Evolutionary conservation across 2,888 invertebrate genomes (phyloP), one percentile per base, ranked within the genome.

Genomic region (Sycophila texana): DNA sequence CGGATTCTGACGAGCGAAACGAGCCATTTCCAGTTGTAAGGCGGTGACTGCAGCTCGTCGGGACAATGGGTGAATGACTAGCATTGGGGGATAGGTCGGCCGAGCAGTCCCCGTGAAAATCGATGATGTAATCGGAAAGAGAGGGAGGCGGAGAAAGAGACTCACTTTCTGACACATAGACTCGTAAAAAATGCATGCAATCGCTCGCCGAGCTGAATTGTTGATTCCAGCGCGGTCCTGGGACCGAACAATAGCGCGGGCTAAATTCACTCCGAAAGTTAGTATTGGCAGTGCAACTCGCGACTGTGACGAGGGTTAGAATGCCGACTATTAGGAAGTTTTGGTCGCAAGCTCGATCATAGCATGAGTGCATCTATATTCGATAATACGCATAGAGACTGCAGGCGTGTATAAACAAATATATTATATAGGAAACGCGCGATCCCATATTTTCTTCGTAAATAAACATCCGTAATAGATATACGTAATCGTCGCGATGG

Each of bases 151-250:
- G 70, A 57, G 70, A 71, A 47, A 49, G 65, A 14, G 7, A 22
- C 2, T 53, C 60, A 26, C 49, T 66, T 61, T 58, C 20, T 49
- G 55, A 22, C 20, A 14, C 70, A 39, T 30, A 63, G 53, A 71
- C 63, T 78, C 75, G 71, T 72, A 60, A 80, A 82, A 80, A 75
- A 74, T 77, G 74, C 77, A 80, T 66, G 57, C 65, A 60, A 71
- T 80, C 63, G 73, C 47, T 80, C 74, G 74, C 55, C 60, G 57
- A 70, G 53, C 57, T 61, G 79, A 67, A 82, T 80, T 60, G 74
- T 65, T 80, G 65, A 77, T 74, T 39, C 77, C n/a, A 51, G 63
- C 26, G 39, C 68, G 57, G 65, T 66, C 67, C 55, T 58, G 61
- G n/a, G n/a, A 14, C 14, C n/a, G 18, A 7, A 18, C 63, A 47